Conservation (phyloP, 2,888 invertebrate species). For the Drosophila algonquin region DNA sequence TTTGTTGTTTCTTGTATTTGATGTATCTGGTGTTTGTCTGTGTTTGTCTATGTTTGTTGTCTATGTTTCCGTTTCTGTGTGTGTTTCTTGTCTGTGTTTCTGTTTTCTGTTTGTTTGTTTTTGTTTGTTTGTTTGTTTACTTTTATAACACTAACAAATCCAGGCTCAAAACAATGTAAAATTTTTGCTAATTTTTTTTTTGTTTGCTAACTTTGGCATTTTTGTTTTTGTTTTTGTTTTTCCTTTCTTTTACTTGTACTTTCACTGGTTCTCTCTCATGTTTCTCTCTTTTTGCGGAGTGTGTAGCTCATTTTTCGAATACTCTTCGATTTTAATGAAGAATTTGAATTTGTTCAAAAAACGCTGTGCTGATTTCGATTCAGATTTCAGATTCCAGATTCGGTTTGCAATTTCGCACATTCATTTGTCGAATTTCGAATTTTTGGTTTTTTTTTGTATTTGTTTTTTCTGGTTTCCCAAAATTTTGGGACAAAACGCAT, state of each 20-base stretch:
- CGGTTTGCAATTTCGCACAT: conserved; percentile 37
- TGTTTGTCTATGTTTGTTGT: conserved; percentile 18
- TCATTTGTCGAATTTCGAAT: conserved; percentile 17
- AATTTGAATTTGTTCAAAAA: conserved; percentile 21
- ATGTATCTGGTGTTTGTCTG: conserved; percentile 5
- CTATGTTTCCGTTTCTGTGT: conserved; percentile 36
- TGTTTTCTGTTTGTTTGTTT: conserved; percentile 37
- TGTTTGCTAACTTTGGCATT: conserved; percentile 12
- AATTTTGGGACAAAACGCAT: conserved; percentile 31
- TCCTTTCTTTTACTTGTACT: conserved; percentile 15
- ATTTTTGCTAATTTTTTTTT: conserved; percentile 56
- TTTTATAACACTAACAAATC: conserved; percentile 82
- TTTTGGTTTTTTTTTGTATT: conserved; percentile 19
- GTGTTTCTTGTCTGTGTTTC: conserved; percentile 28
- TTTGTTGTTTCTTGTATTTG: conserved; percentile 12
- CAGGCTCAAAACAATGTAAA: conserved; percentile 81
- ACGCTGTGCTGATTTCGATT: conserved; percentile 33
- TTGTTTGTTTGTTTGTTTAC: conserved; percentile 56
- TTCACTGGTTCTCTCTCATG: conserved; percentile 14
- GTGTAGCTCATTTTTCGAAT: conserved; percentile 11
- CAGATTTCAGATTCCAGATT: conserved; percentile 37
- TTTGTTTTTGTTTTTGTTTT: conserved; percentile 23
- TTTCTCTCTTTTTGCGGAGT: conserved; percentile 5
- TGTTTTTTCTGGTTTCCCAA: conserved; percentile 12
- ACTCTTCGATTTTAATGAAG: conserved; percentile 9